Base-by-base conservation (phyloP, 2,797 vertebrate genomes). In the Syngnathus rostellatus region DNA sequence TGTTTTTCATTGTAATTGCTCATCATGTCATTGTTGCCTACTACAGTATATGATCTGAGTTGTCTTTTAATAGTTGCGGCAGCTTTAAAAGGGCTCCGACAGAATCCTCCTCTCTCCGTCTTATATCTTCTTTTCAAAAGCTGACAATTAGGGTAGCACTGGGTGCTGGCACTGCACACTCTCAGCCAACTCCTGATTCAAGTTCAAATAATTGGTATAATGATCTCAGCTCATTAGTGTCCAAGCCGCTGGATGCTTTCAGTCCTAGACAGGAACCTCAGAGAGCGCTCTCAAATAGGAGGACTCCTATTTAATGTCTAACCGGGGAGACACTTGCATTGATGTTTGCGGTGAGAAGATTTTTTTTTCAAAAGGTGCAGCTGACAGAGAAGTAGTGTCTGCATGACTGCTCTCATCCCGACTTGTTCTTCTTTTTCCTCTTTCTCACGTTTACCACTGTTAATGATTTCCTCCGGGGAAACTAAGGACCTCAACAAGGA, bases 131-230 rank as follows among this genome's bases (percentile, higher is more conserved):
- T 77, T 80, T 83, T 73, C 79, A 77, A 75, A 77, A 80, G 83
- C 82, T 60, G n/a, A 77, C 83, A 89, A 89, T 89, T 89, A 89
- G 72, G 68, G 72, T 54, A 81, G 73, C 65, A 72, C 37, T 78
- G 78, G 78, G 73, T 84, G 69, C 76, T 71, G 54, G 79, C 69
- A 77, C 78, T 74, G 64, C 54, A 71, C 66, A 69, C 74, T 81
- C 76, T 78, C 80, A 83, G 85, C 87, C 87, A 88, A 85, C 66
- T 85, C 72, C 78, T 85, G 86, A 88, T 88, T 81, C 77, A 84
- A 84, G 83, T 82, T 80, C 71, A 84, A 85, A 82, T 89, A 90
- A 90, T 89, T 90, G 90, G 85, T 58, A 68, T 90, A 87, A 89
- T 88, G 87, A 88, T 87, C 81, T 81, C 71, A 75, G 83, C 81